Conservation (phyloP, 2,113 vertebrate species). For the crab-eating macaque (Macaca fascicularis) region DNA sequence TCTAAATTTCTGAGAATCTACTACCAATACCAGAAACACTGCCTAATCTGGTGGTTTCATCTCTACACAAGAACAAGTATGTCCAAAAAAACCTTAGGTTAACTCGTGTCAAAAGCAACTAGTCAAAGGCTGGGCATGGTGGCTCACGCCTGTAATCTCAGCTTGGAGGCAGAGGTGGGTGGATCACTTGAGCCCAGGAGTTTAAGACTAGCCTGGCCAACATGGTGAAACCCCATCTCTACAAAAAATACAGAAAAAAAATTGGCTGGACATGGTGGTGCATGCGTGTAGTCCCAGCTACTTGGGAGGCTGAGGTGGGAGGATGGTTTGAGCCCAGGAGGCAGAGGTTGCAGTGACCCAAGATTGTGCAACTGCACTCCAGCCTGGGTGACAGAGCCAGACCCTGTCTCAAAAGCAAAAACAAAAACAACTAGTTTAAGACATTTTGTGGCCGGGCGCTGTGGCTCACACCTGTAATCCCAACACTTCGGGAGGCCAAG, state of each 20-base stretch:
- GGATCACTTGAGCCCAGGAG: not conserved
- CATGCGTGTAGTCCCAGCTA: not conserved
- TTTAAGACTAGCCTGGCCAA: not conserved
- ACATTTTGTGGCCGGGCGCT: too few relatives aligned
- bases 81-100: not conserved
- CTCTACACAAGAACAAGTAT: not conserved
- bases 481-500: not conserved
- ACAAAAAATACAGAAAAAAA: not conserved
- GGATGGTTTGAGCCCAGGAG: not conserved
- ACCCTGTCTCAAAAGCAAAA: too few relatives aligned
- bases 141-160: not conserved
- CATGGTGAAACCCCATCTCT: too few relatives aligned
- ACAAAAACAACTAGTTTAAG: too few relatives aligned
- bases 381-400: too few relatives aligned
- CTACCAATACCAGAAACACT: not conserved
- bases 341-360: not conserved
- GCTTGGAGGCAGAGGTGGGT: not conserved
- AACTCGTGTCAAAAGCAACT: not conserved
- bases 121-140: not conserved
- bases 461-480: not conserved
- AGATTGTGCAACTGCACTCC: not conserved
- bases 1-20: slow-evolving; percentile 8
- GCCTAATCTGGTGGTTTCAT: not conserved
- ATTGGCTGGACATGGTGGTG: too few relatives aligned
- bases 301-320: not conserved